Conservation (phyloP, 2,113 vertebrate species). For the Atlantisia rogersi region DNA sequence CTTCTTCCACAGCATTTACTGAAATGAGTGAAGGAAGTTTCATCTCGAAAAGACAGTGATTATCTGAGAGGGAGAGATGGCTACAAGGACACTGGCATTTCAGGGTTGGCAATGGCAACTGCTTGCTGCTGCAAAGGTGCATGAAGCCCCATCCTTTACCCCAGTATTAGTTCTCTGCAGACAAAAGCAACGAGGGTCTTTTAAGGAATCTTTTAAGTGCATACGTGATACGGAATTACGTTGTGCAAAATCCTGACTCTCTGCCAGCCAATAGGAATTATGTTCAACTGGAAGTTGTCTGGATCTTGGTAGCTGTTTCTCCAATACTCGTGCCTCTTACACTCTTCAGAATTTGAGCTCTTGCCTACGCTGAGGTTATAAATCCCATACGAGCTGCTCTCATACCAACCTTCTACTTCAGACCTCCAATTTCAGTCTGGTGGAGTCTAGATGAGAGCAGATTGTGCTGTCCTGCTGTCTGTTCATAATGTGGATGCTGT, state of each 20-base stretch:
- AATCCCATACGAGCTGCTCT: background rate
- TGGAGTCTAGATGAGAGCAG: background rate
- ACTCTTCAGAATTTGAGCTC: background rate
- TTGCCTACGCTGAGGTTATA: background rate
- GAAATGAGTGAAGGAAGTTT: background rate
- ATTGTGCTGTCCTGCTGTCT: constrained; percentile 6
- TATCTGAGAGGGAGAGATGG: background rate
- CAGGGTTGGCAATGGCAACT: background rate
- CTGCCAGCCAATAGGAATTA: background rate
- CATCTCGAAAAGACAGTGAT: background rate
- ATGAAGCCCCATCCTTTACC: background rate
- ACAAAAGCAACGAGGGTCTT: background rate
- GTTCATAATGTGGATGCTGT: background rate
- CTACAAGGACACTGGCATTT: background rate
- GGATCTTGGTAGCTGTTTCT: background rate
- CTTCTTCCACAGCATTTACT: background rate
- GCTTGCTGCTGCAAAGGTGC: background rate
- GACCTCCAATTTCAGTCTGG: background rate
- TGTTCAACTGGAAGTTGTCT: background rate
- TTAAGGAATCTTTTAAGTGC: background rate
- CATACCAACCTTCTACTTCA: background rate
- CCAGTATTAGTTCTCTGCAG: background rate
- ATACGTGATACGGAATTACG: background rate
- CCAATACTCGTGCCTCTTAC: background rate
- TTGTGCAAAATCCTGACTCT: background rate